Conservation (phyloP, 2,113 vertebrate genomes). For the Seriola quinqueradiata region DNA sequence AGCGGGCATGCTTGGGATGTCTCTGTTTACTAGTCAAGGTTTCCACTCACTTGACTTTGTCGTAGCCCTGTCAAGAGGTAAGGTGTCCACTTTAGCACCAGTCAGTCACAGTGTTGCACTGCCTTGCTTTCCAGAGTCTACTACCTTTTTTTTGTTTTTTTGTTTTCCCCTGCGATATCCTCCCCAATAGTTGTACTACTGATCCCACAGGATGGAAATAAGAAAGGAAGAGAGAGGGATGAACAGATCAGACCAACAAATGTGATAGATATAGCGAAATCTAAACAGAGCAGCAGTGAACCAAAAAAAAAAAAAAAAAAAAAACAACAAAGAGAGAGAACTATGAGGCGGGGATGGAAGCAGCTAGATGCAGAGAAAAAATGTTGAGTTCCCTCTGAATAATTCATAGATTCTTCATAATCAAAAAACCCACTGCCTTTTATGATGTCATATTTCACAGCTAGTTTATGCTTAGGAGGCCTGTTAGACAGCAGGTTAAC, state of each 20-base stretch:
- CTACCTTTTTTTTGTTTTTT: conserved; percentile 7
- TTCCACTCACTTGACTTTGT: conserved; percentile 70
- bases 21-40: conserved; percentile 56
- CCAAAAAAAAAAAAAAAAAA: background rate
- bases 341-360: conserved; percentile 13
- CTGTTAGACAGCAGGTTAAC: background rate
- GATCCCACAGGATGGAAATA: conserved; percentile 6
- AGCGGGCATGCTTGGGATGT: conserved; percentile 34
- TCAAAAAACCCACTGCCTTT: conserved; percentile 69
- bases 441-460: conserved; percentile 73
- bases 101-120: conserved; percentile 46
- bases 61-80: conserved; percentile 47
- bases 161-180: background rate
- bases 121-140: conserved; percentile 19
- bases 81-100: conserved; percentile 62
- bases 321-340: conserved; percentile 13
- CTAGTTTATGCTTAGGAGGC: conserved; percentile 54
- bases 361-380: conserved; percentile 26
- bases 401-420: conserved; percentile 70
- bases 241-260: conserved; percentile 7
- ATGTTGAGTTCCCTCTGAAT: conserved; percentile 58
- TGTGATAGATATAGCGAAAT: conserved; percentile 6
- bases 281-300: conserved; percentile 8
- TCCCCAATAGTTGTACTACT: background rate
- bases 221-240: background rate